Evolutionary conservation across 2,797 vertebrate species (phyloP).

Genomic region (Numenius phaeopus): DNA sequence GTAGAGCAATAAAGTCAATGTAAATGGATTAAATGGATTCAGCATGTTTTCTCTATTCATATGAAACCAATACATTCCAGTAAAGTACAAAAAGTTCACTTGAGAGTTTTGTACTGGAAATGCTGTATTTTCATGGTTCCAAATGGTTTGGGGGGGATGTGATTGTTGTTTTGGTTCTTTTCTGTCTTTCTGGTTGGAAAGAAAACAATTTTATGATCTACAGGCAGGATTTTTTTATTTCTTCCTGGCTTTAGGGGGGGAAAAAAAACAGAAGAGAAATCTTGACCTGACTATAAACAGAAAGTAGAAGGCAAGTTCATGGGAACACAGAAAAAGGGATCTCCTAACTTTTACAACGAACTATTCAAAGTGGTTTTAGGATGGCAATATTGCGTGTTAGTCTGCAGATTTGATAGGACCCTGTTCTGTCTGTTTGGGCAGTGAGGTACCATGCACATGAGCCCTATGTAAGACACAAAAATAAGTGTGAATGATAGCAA

Average conservation of each 20-base stretch:
- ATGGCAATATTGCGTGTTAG: not conserved
- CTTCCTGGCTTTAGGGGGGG: not conserved
- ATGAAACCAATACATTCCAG: not conserved
- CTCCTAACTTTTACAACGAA: not conserved
- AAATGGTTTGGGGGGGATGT: not conserved
- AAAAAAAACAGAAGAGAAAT: not conserved
- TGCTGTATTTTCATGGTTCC: not conserved
- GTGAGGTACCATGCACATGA: not conserved
- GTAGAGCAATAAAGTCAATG: not conserved
- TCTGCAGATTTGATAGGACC: not conserved
- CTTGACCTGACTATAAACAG: not conserved
- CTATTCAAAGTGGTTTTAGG: not conserved
- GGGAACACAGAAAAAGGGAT: not conserved
- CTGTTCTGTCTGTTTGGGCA: not conserved
- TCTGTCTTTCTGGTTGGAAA: not conserved
- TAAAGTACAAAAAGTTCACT: not conserved
- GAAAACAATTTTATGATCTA: not conserved
- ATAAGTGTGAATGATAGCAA: conserved; percentile 33
- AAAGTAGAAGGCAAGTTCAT: not conserved
- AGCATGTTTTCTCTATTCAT: not conserved
- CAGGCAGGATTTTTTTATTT: not conserved
- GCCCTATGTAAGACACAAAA: not conserved
- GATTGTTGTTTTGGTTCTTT: not conserved
- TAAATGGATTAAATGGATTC: not conserved
- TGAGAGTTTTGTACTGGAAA: not conserved